Percentiles rank a stretch among this genome's conserved stretches.
Conservation (phyloP, 1,140 invertebrate genomes). For the Littorina saxatilis region DNA sequence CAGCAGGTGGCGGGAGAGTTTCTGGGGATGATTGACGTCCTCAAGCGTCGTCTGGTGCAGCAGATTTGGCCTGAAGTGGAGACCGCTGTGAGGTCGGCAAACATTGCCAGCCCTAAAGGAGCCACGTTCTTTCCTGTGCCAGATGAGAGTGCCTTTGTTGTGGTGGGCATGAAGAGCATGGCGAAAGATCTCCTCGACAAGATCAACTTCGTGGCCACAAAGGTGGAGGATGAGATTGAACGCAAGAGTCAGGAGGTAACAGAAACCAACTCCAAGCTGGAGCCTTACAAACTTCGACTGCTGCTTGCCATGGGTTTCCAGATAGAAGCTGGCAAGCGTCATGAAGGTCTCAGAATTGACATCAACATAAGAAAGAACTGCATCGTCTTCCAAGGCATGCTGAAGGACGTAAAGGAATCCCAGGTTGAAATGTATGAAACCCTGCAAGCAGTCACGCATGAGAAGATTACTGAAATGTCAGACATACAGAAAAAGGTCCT, state of each 20-base stretch:
- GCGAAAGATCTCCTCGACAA: conserved; percentile 41
- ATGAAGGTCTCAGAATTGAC: conserved; percentile 39
- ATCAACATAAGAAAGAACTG: conserved; percentile 28
- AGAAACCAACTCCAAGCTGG: conserved; percentile 38
- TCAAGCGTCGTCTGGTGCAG: conserved; percentile 37
- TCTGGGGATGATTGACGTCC: conserved; percentile 12
- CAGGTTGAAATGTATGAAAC: conserved; percentile 44
- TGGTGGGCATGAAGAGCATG: conserved; percentile 46
- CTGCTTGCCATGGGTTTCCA: conserved; percentile 40
- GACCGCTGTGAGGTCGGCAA: conserved; percentile 20
- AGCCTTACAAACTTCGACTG: conserved; percentile 37
- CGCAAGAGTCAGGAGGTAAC: conserved; percentile 47
- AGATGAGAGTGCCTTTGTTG: conserved; percentile 28
- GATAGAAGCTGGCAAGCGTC: conserved; percentile 38
- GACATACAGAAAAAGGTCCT: conserved; percentile 22
- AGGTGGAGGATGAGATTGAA: conserved; percentile 41
- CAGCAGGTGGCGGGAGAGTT: conserved; percentile 9
- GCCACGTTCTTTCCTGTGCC: conserved; percentile 39
- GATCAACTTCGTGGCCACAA: conserved; percentile 22
- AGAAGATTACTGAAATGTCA: conserved; percentile 12
- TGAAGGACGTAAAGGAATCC: conserved; percentile 45
- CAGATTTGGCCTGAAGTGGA: conserved; percentile 47
- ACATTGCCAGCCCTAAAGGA: conserved; percentile 34
- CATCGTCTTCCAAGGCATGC: conserved; percentile 46
- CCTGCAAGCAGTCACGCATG: neutral